Evolutionary conservation across 2,113 vertebrate genomes (phyloP).

Genomic region (Thalassarche chlororhynchos): DNA sequence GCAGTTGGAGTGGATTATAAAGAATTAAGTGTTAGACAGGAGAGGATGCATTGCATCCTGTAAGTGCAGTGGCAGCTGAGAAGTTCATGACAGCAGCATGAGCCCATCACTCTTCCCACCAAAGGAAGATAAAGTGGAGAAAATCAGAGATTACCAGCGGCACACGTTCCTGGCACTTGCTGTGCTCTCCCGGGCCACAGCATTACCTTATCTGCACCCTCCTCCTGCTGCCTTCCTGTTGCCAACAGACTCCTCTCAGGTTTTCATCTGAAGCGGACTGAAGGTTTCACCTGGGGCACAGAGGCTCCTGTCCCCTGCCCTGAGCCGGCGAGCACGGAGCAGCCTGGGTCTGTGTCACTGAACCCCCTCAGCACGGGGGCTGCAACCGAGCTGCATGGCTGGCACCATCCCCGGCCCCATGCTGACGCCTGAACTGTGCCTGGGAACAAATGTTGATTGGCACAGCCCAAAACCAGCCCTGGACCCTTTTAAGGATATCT

Average conservation of each 20-base stretch:
- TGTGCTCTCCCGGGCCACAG: not conserved
- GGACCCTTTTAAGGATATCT: not conserved
- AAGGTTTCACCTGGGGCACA: not conserved
- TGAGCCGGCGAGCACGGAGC: not conserved
- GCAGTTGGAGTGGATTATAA: not conserved
- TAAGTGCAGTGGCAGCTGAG: not conserved
- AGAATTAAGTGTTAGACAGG: not conserved
- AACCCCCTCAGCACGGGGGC: not conserved
- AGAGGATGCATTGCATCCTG: not conserved
- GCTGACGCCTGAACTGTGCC: not conserved
- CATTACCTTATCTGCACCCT: not conserved
- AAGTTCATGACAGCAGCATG: not conserved
- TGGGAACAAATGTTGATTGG: not conserved
- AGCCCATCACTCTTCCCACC: not conserved
- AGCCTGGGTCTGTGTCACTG: not conserved
- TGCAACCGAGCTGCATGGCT: fast-evolving
- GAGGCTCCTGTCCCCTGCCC: not conserved
- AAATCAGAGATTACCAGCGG: not conserved
- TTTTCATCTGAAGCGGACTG: not conserved
- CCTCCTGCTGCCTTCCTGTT: not conserved
- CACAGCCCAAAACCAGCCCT: not conserved
- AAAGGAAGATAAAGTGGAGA: not conserved
- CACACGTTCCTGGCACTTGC: not conserved
- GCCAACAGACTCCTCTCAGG: too few species aligned
- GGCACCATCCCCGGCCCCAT: not conserved